Percentiles rank a stretch among this genome's conserved stretches.
Evolutionary conservation across 2,888 invertebrate genomes (phyloP).

Genomic region (Ditula angustiorana): DNA sequence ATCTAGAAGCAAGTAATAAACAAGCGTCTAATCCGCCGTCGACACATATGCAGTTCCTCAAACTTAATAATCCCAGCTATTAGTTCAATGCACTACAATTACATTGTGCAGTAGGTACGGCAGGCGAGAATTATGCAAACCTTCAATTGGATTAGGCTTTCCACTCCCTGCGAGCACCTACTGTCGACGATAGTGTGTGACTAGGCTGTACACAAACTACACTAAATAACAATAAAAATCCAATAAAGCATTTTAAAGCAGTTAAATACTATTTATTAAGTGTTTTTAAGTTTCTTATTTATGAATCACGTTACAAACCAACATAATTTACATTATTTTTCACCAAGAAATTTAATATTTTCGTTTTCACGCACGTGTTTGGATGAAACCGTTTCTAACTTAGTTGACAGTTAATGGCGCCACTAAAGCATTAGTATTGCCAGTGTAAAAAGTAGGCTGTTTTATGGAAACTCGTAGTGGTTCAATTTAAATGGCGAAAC

Average conservation of each 20-base stretch:
- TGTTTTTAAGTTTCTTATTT: background rate
- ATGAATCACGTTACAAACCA: no score
- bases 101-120: slow-evolving; percentile 47
- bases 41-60: slow-evolving; percentile 22
- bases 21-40: background rate
- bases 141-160: slow-evolving; percentile 73
- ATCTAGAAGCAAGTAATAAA: background rate
- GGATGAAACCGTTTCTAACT: no score
- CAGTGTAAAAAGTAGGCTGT: no score
- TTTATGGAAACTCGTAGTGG: no score
- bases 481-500: no score
- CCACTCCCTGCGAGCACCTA: slow-evolving; percentile 65
- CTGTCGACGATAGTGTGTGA: slow-evolving; percentile 42
- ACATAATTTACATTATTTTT: no score
- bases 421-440: no score
- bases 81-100: slow-evolving; percentile 55
- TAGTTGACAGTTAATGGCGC: no score
- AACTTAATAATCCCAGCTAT: slow-evolving; percentile 41
- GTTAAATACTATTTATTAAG: background rate
- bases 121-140: slow-evolving; percentile 71
- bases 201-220: slow-evolving; percentile 11
- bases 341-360: no score
- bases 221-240: slow-evolving; percentile 5
- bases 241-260: no score
- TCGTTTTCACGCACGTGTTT: no score